Conservation (phyloP, 1,140 invertebrate genomes). For the Manduca sexta region DNA sequence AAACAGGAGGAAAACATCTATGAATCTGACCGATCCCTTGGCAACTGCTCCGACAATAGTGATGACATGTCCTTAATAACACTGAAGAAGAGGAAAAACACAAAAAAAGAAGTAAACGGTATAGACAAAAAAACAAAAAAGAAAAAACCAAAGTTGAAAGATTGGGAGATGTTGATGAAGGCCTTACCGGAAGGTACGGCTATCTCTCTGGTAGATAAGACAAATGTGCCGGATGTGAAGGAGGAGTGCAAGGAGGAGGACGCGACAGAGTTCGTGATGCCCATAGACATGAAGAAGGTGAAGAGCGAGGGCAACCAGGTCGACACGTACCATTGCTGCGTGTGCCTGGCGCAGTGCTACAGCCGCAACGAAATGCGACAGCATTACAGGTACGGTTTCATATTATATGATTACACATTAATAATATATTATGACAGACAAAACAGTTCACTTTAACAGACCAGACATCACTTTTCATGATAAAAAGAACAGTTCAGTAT, state of each 20-base stretch:
- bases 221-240: conserved; percentile 7
- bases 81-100: conserved; percentile 46
- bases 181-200: conserved; percentile 14
- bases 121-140: conserved; percentile 33
- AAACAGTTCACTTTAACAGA: too few species aligned
- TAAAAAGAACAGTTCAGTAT: too few species aligned
- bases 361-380: conserved; percentile 38
- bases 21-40: conserved; percentile 19
- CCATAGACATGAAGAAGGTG: conserved; percentile 6
- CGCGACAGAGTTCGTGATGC: conserved; percentile 4
- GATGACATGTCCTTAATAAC: conserved; percentile 46
- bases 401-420: too few species aligned
- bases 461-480: too few species aligned
- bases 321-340: conserved; percentile 47
- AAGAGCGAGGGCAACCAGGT: conserved; percentile 10
- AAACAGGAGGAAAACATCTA: conserved; percentile 28
- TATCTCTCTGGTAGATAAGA: conserved; percentile 8
- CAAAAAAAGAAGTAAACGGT: conserved; percentile 32
- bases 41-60: conserved; percentile 40
- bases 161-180: conserved; percentile 27
- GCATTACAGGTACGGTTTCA: conserved; percentile 55
- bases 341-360: conserved; percentile 49
- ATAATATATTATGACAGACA: too few species aligned
- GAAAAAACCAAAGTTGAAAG: conserved; percentile 27
- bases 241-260: conserved; percentile 26